Percentiles rank a stretch among this genome's conserved stretches.
phyloP scores from a whole-genome alignment of 2,888 invertebrate species.

The Griposia aprilina region DNA sequence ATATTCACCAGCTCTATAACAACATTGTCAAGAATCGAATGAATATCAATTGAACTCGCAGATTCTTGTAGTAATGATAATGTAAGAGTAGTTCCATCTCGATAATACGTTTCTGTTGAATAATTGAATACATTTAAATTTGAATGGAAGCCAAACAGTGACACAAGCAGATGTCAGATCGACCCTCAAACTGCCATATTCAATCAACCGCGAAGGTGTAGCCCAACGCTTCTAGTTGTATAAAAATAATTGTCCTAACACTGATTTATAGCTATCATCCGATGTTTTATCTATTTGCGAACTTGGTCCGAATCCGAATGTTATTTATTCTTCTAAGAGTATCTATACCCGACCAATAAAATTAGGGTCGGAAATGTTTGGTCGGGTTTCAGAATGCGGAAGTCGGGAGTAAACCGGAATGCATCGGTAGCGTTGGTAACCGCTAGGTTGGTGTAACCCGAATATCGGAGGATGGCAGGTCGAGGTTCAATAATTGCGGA shows the following conservation, averaged over 20 bases:
- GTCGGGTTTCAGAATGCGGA: conserved; percentile 75
- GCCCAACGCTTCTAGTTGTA: conserved; percentile 62
- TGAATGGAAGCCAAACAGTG: conserved; percentile 83
- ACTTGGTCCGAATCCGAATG: conserved; percentile 49
- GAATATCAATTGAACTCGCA: conserved; percentile 31
- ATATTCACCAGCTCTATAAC: conserved; percentile 26
- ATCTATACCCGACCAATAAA: conserved; percentile 50
- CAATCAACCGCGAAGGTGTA: conserved; percentile 87
- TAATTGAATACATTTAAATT: conserved; percentile 79
- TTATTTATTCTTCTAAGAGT: conserved; percentile 37
- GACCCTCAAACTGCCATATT: conserved; percentile 84
- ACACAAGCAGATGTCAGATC: conserved; percentile 80
- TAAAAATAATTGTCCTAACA: conserved; percentile 67
- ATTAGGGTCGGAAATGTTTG: conserved; percentile 58
- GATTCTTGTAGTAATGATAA: conserved; percentile 48
- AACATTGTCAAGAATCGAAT: conserved; percentile 33
- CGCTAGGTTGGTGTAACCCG: conserved; percentile 75
- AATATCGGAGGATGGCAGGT: conserved; percentile 85
- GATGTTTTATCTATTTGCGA: conserved; percentile 55
- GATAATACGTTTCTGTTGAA: conserved; percentile 59
- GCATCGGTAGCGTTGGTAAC: conserved; percentile 65
- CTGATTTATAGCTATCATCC: conserved; percentile 52
- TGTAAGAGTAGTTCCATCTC: conserved; percentile 53
- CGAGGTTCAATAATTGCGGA: conserved; percentile 88
- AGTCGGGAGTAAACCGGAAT: conserved; percentile 70